These are phyloP conservation scores for Pinctada fucata DNA, from an alignment of 2,888 invertebrate species.

Conservation along the genomic window DNA sequence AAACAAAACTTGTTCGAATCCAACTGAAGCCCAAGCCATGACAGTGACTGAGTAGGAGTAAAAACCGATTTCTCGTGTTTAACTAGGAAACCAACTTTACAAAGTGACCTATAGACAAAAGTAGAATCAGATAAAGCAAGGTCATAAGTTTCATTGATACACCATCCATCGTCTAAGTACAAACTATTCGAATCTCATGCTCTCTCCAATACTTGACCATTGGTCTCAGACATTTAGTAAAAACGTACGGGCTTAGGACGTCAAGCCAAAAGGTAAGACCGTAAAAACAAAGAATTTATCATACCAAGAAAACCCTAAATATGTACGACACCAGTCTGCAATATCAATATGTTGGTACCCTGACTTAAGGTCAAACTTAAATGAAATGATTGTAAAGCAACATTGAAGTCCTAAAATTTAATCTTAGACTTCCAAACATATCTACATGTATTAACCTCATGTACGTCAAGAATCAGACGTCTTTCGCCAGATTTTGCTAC, in stretches of 20 bases:
- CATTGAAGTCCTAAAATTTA: too few relatives aligned
- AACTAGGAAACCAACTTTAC: neutral
- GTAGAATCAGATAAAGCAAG: neutral
- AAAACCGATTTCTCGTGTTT: neutral
- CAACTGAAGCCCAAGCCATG: slow-evolving; percentile 6
- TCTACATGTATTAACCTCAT: too few relatives aligned
- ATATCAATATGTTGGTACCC: too few relatives aligned
- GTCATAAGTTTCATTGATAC: neutral
- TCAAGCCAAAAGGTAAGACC: too few relatives aligned
- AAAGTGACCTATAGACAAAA: slow-evolving; percentile 4
- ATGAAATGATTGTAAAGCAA: neutral
- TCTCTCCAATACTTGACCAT: slow-evolving; percentile 9
- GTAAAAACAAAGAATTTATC: too few relatives aligned
- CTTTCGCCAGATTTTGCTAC: slow-evolving; percentile 5
- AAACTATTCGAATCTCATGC: slow-evolving; percentile 7
- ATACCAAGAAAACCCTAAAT: too few relatives aligned
- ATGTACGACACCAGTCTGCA: too few relatives aligned
- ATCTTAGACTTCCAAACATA: too few relatives aligned
- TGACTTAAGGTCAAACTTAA: too few relatives aligned
- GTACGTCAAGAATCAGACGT: too few relatives aligned
- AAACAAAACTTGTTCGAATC: neutral
- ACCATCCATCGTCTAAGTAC: neutral
- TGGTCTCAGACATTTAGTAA: slow-evolving; percentile 16
- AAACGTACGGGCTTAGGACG: neutral
- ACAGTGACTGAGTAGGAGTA: too few relatives aligned